Conservation (phyloP, 1,140 invertebrate genomes). For the Anthonomus grandis region DNA sequence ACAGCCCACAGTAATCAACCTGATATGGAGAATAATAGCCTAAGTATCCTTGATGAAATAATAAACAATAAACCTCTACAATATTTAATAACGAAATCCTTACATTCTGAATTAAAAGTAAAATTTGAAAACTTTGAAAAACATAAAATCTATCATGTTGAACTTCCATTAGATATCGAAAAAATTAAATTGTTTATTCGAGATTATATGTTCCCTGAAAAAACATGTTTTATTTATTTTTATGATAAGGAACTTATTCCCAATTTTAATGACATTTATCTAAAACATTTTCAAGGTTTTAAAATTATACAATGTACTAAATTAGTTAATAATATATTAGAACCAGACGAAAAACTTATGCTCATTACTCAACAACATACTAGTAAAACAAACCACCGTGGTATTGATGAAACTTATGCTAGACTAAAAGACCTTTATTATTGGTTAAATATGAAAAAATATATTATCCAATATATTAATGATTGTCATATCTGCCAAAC, state of each 20-base stretch:
- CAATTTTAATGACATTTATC: background rate
- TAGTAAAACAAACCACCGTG: slow-evolving; percentile 25
- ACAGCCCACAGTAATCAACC: background rate
- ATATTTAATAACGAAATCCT: slow-evolving; percentile 12
- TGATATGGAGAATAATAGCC: background rate
- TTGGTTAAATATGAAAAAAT: slow-evolving; percentile 11
- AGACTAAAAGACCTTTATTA: slow-evolving; percentile 19
- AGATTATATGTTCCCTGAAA: background rate
- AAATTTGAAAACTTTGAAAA: slow-evolving; percentile 6
- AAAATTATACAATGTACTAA: slow-evolving; percentile 7
- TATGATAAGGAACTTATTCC: slow-evolving; percentile 4
- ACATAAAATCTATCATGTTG: slow-evolving; percentile 3
- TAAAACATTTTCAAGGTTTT: background rate
- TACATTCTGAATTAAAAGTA: slow-evolving; percentile 4
- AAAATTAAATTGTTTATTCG: background rate
- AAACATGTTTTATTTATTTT: slow-evolving; percentile 3
- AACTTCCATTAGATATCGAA: background rate
- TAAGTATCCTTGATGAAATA: slow-evolving; percentile 6
- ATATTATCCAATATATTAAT: slow-evolving; percentile 24
- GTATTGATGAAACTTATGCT: slow-evolving; percentile 19
- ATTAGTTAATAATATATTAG: background rate
- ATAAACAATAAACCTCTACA: slow-evolving; percentile 13
- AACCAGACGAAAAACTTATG: background rate
- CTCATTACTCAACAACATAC: slow-evolving; percentile 4
- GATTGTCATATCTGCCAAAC: slow-evolving; percentile 14